Base-by-base conservation (phyloP, 2,113 vertebrate genomes). In the Etheostoma spectabile region DNA sequence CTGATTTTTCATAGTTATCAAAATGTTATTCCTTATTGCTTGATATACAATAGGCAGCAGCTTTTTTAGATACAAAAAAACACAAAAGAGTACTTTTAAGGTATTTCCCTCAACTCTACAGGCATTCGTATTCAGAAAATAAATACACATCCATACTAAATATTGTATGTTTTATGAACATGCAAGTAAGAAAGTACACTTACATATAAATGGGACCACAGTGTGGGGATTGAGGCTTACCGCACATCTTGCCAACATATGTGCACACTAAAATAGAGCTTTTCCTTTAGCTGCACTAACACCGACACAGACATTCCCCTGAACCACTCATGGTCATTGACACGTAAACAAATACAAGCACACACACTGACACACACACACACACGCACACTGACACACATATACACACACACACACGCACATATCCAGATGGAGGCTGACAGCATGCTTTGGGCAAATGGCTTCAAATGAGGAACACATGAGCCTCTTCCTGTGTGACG, bases 381-480 rank as follows among this genome's bases (percentile, higher is more conserved):
- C 72, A 85, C 81, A 64, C 64, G 69, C 69, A 83, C 48, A 55
- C 77, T 59, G 52, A 79, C 78, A 82, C 61, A 77, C 75, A 86
- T 81, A 84, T 86, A 82, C 72, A 80, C 77, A 65, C 63, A 77
- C 76, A 82, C 61, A 77, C 75, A 86, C 84, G 83, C 86, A 82
- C 77, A 81, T 16, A 72, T 82, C 88, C 94, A 94, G 93, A 94
- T 94, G 93, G 93, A 94, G 92, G 87, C 88, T 91, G 92, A 93
- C 90, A 91, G 89, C 85, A 91, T 77, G 93, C 91, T 93, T 87
- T 90, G 88, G 91, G 92, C 88, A 81, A 93, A 90, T 84, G 86
- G 88, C 86, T 94, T 91, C 90, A 93, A 92, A 94, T 91, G 92
- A 92, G 83, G 93, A 91, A 86, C 89, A 91, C 92, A 94, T 92